Base-by-base conservation (phyloP, 2,888 invertebrate species). In the Achlya flavicornis region DNA sequence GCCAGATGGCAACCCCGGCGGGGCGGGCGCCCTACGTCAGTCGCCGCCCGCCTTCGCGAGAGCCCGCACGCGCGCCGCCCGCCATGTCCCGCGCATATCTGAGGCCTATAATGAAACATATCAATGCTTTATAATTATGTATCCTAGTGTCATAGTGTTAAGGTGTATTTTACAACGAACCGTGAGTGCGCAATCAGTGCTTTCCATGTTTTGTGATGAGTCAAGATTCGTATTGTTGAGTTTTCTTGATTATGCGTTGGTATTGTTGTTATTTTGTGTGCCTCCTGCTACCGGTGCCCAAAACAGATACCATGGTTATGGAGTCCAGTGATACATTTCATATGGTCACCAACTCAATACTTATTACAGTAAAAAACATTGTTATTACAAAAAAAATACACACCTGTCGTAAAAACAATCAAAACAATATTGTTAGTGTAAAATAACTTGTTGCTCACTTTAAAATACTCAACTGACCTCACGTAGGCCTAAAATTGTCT, bases 61-160 rank as follows among this genome's bases (percentile, higher is more conserved):
- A 77, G 78, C 73, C 74, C 79, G 84, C 85, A 76, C 86, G 85
- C 78, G n/a, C 73, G 74, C 79, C 68, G 69, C 72, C 69, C 76
- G 80, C 72, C 77, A 75, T 46, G 46, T 46, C 46, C 46, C 46
- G 46, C 46, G 46, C 46, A 46, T 74, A 76, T 72, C 77, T 73
- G 87, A 86, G 87, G 89, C 90, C 90, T 84, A 78, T 83, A 78
- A 76, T 77, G 19, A 87, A 83, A 92, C 92, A 92, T 92, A 92
- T 92, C 92, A 91, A 77, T 81, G 81, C 53, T 53, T 46, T 53
- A 53, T 26, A n/a, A 76, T 72, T 73, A 70, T 73, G 73, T 77
- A 73, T 76, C 70, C 68, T 77, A 71, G 71, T 73, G 68, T 69
- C 48, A 59, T 78, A 76, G 75, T 78, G 69, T 64, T 78, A 78